Base-by-base conservation (phyloP, 2,113 vertebrate species). In the Prunella himalayana region DNA sequence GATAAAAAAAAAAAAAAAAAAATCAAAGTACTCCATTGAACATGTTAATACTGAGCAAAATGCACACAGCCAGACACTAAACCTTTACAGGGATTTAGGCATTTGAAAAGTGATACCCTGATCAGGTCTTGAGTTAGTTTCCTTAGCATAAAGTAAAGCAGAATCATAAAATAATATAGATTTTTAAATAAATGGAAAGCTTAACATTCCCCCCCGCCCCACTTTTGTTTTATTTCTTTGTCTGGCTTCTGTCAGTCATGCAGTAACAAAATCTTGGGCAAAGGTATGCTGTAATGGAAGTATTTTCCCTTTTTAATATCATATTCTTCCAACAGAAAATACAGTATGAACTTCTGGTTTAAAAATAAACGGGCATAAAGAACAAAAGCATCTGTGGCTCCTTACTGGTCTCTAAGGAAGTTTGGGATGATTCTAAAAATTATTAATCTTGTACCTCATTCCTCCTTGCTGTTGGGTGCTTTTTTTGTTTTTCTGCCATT, bases 31-130 rank as follows among this genome's bases (percentile, higher is more conserved):
- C 97, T 98, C 98, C 97, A 98, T 98, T 98, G 98, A 98, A 98
- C 98, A 98, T 98, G 98, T 98, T 98, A 98, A 98, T 98, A 98
- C 98, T 95, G 97, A 98, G 98, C 98, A 98, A 98, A 98, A 98
- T 97, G 98, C 98, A 98, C 98, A 97, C 98, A 98, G 98, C 98
- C 94, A 98, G 98, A 98, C 96, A 97, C 98, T 98, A 98, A 98
- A 98, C 97, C 98, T 98, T 98, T 97, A 97, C 98, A 98, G 98
- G 98, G 98, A 98, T 98, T 98, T 98, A 97, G 97, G 98, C 97
- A 97, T 98, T 98, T 98, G 98, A 96, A 98, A 98, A 98, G 98
- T 96, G 98, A 98, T 98, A 98, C 98, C 98, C 98, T 97, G 98
- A 97, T 98, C 98, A 95, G 97, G 98, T 97, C 98, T 95, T 86